These are phyloP conservation scores for Sipha maydis DNA, from an alignment of 2,888 invertebrate species.

Conservation along the genomic window DNA sequence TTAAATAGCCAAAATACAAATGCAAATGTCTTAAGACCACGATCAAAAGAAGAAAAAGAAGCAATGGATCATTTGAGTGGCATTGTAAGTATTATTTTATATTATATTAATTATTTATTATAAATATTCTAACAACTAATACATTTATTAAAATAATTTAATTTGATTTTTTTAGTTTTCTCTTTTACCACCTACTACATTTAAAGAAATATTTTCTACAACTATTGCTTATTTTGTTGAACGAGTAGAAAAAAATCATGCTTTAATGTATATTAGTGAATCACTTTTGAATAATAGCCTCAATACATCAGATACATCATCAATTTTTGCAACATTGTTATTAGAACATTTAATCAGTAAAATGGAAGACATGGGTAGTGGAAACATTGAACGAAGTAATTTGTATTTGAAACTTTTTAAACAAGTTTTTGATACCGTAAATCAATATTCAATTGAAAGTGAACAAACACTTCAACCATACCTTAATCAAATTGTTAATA, in stretches of 20 bases:
- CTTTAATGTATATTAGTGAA: slow-evolving; percentile 93
- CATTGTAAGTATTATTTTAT: slow-evolving; percentile 74
- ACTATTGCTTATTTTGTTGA: slow-evolving; percentile 96
- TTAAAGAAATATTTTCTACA: slow-evolving; percentile 95
- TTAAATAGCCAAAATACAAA: slow-evolving; percentile 69
- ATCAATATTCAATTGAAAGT: slow-evolving; percentile 93
- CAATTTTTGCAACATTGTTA: slow-evolving; percentile 94
- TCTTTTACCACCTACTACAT: slow-evolving; percentile 94
- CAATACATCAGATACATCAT: slow-evolving; percentile 81
- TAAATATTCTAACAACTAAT: background rate
- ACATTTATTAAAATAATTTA: background rate
- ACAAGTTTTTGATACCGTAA: slow-evolving; percentile 95
- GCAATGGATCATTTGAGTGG: slow-evolving; percentile 96
- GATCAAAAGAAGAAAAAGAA: slow-evolving; percentile 97
- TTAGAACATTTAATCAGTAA: slow-evolving; percentile 93
- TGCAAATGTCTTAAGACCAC: slow-evolving; percentile 68
- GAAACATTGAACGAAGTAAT: slow-evolving; percentile 88
- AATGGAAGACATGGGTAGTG: slow-evolving; percentile 97
- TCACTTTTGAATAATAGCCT: slow-evolving; percentile 85
- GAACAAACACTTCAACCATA: slow-evolving; percentile 98
- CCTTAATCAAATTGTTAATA: slow-evolving; percentile 94
- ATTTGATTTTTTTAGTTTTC: slow-evolving; percentile 79
- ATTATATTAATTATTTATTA: background rate
- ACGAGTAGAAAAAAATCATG: slow-evolving; percentile 91
- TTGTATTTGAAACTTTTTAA: slow-evolving; percentile 95